Base-by-base conservation (phyloP, 1,140 invertebrate genomes). In the Sycobia sp. region DNA sequence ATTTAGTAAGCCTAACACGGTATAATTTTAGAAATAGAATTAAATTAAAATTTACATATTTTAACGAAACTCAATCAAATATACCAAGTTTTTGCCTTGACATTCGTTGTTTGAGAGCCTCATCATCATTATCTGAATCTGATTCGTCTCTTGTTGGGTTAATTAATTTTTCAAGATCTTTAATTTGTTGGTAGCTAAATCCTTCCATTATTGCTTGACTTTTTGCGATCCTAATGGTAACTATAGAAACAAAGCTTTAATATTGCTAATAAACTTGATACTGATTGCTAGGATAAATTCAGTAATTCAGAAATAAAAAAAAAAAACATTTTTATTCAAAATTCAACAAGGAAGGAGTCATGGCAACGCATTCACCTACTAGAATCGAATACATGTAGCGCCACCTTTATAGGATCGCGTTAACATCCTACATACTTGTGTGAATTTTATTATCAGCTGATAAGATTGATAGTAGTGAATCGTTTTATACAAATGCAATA, bases 121-220 rank as follows among this genome's bases (percentile, higher is more conserved):
- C 81, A 32, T 81, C 73, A 7, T 83, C 82, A 14, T 68, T 70
- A 34, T 80, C 82, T 14, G 69, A 70, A 36, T 80, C 77, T 0
- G 73, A 74, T 55, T 76, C 68, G 54, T 75, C 60, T 44, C 75
- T 71, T 1, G 66, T 18, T 1, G 69, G 65, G 36, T 25, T 27
- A 23, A 81, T 66, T 63, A 81, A 71, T 58, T 77, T 41, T 50
- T 78, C 72, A 8, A 81, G 62, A 18, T 74, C 71, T 64, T 80
- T 75, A 20, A 80, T 58, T 58, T 80, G 65, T 22, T 69, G 62
- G 11, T 62, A 69, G 49, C 60, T 62, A n/a, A 79, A 76, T 50
- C 69, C 64, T 10, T 74, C 74, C 76, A 78, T 78, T 36, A 54
- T n/a, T 34, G 13, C 3, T 20, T 44, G 3, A 4, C n/a, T 16